phyloP scores from a whole-genome alignment of 2,888 invertebrate species.

The Nemurella pictetii region DNA sequence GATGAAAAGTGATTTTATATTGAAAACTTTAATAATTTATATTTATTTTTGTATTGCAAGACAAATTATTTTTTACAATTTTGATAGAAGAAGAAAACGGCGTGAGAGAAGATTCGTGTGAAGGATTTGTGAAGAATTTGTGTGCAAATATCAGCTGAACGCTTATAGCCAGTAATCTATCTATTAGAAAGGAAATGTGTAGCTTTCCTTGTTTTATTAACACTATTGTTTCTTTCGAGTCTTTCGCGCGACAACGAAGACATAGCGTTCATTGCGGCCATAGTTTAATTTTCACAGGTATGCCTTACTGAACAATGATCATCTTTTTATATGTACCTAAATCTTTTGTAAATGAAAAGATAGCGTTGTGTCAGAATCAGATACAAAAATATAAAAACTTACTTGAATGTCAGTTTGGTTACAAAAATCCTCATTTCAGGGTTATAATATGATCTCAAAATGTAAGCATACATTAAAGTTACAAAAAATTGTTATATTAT shows the following conservation, averaged over 20 bases:
- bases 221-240: no score
- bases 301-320: background rate
- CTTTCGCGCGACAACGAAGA: no score
- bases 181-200: background rate
- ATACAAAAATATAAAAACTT: conserved; percentile 27
- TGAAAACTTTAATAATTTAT: conserved; percentile 31
- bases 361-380: background rate
- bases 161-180: background rate
- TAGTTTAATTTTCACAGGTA: background rate
- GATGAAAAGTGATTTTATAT: conserved; percentile 24
- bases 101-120: background rate
- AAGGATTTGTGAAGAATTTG: no score
- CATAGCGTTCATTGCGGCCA: background rate
- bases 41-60: background rate
- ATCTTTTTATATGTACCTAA: background rate
- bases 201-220: no score
- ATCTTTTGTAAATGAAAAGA: background rate
- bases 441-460: conserved; percentile 41
- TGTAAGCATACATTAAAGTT: conserved; percentile 38
- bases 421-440: conserved; percentile 36
- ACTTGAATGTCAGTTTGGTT: conserved; percentile 34
- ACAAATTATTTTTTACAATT: background rate
- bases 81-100: background rate
- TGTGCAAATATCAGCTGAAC: background rate
- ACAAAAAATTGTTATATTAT: conserved; percentile 25